These are phyloP conservation scores for Thalpophila matura DNA, from an alignment of 2,888 invertebrate species.

Conservation along the genomic window DNA sequence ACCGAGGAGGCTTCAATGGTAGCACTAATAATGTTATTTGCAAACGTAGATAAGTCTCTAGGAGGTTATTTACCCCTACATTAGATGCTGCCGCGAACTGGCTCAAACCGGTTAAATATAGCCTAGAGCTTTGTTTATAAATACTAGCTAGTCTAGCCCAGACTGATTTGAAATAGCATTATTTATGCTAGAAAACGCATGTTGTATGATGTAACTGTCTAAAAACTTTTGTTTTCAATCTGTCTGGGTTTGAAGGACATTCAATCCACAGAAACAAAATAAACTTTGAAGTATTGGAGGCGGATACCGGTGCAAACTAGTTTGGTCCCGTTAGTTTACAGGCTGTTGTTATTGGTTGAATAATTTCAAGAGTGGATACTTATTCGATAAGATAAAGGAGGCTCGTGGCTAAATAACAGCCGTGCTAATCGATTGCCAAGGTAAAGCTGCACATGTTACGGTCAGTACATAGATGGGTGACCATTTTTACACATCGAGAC, in stretches of 20 bases:
- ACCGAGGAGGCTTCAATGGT: too few relatives aligned
- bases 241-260: neutral
- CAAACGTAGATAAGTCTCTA: too few relatives aligned
- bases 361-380: too few relatives aligned
- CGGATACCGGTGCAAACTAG: conserved; percentile 21
- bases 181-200: neutral
- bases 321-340: conserved; percentile 8
- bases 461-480: too few relatives aligned
- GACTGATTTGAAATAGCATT: conserved; percentile 13
- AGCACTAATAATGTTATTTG: too few relatives aligned
- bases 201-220: too few relatives aligned
- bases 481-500: too few relatives aligned
- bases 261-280: neutral
- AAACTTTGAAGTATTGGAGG: neutral
- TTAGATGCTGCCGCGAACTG: conserved; percentile 19
- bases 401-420: too few relatives aligned
- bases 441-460: too few relatives aligned
- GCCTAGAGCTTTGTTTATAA: conserved; percentile 28
- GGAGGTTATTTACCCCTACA: conserved; percentile 16
- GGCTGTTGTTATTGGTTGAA: neutral
- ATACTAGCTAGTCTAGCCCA: conserved; percentile 18
- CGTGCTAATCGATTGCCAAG: too few relatives aligned
- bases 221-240: neutral
- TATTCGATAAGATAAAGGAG: too few relatives aligned
- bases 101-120: conserved; percentile 34